Evolutionary conservation across 1,140 invertebrate species (phyloP).

Genomic region (Caenorhabditis latens): DNA sequence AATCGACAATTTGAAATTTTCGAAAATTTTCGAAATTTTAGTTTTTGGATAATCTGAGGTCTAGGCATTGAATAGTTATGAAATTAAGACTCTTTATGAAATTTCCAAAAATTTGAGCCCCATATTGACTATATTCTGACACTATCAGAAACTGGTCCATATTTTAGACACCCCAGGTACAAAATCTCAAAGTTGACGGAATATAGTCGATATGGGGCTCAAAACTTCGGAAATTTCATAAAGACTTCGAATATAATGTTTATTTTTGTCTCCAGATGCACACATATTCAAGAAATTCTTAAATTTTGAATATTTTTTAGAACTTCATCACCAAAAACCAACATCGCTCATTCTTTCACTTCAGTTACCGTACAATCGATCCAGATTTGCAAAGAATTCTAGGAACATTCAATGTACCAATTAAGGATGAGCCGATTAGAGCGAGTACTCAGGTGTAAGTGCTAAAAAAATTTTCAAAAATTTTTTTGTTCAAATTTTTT

Average conservation of each 20-base stretch:
- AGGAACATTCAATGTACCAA: not conserved
- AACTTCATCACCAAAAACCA: constrained; percentile 14
- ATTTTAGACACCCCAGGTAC: not conserved
- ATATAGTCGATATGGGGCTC: not conserved
- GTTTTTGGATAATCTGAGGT: too few species aligned
- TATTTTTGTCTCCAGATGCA: too few species aligned
- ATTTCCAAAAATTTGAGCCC: not conserved
- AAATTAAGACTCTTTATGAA: not conserved
- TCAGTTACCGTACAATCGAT: constrained; percentile 1
- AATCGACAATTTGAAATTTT: not conserved
- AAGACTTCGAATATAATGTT: not conserved
- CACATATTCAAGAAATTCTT: too few species aligned
- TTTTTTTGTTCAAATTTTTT: not conserved
- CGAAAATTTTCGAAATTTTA: not conserved
- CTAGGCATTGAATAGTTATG: too few species aligned
- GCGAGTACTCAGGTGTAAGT: not conserved
- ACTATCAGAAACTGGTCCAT: not conserved
- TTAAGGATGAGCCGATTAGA: not conserved
- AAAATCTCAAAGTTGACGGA: not conserved
- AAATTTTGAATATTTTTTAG: too few species aligned
- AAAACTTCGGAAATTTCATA: constrained; percentile 9
- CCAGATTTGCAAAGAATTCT: constrained; percentile 16
- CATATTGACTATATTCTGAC: not conserved
- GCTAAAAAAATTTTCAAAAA: too few species aligned
- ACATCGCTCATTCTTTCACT: constrained; percentile 15